Conservation (phyloP, 2,797 vertebrate genomes). For the Hippoglossus hippoglossus region DNA sequence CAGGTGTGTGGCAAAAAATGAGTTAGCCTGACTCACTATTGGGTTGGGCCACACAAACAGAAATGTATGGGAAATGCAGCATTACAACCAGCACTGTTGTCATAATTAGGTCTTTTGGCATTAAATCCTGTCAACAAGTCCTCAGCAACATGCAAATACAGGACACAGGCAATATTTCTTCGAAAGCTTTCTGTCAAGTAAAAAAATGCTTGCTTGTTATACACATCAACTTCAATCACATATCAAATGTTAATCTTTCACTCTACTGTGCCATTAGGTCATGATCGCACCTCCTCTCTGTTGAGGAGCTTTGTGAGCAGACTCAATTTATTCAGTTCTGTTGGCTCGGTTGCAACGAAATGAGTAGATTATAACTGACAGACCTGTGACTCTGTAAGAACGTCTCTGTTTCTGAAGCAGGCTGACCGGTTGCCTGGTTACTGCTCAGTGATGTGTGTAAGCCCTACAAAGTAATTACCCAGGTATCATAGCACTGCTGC, state of each 20-base stretch:
- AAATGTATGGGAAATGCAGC: too few relatives aligned
- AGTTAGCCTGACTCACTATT: too few relatives aligned
- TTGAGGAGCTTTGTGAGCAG: background rate
- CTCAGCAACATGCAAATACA: too few relatives aligned
- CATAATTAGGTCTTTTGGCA: too few relatives aligned
- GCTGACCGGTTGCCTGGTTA: slow-evolving; percentile 84
- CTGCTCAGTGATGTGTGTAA: slow-evolving; percentile 81
- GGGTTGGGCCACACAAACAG: too few relatives aligned
- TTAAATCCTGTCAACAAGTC: too few relatives aligned
- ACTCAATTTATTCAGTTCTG: slow-evolving; percentile 29
- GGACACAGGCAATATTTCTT: too few relatives aligned
- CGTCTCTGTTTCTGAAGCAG: slow-evolving; percentile 71
- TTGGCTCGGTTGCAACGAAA: slow-evolving; percentile 26
- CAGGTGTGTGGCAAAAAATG: too few relatives aligned
- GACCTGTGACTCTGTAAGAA: slow-evolving; percentile 53
- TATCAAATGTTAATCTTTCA: background rate
- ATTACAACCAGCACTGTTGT: too few relatives aligned
- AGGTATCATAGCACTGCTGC: slow-evolving; percentile 79
- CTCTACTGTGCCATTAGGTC: background rate
- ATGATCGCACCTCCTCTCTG: background rate
- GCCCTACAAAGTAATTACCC: slow-evolving; percentile 81
- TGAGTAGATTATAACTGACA: slow-evolving; percentile 52
- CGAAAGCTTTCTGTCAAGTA: too few relatives aligned
- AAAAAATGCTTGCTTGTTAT: background rate
- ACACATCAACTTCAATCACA: background rate